Percentiles rank a stretch among this genome's conserved stretches.
These are phyloP conservation scores for Pseudomyrmex concolor DNA, from an alignment of 1,140 invertebrate species.

Conservation along the genomic window DNA sequence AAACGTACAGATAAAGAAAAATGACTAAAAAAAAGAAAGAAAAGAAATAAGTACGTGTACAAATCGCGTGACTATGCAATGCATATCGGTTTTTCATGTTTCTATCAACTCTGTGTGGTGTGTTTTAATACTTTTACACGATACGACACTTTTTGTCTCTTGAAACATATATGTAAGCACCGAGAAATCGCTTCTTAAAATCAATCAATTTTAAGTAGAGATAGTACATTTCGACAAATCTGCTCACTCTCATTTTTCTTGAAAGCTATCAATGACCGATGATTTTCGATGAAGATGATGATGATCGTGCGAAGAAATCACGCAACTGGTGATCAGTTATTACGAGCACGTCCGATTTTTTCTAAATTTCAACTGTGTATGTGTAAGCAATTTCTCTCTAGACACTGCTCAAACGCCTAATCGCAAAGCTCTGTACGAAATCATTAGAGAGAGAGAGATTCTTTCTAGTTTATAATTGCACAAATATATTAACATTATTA, in stretches of 20 bases:
- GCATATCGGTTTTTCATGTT: conserved; percentile 77
- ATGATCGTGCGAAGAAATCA: conserved; percentile 46
- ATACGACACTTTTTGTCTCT: conserved; percentile 33
- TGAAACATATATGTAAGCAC: conserved; percentile 11
- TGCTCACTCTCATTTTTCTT: conserved; percentile 30
- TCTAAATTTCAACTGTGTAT: conserved; percentile 57
- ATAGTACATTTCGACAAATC: conserved; percentile 15
- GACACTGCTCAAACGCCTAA: conserved; percentile 82
- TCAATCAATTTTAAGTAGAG: conserved; percentile 38
- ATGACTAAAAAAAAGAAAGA: conserved; percentile 62
- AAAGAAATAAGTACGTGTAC: conserved; percentile 45
- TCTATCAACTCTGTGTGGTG: conserved; percentile 73
- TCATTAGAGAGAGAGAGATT: conserved; percentile 84
- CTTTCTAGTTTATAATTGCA: conserved; percentile 83
- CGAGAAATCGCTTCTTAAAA: conserved; percentile 22
- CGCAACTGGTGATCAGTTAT: conserved; percentile 29
- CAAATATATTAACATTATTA: conserved; percentile 72
- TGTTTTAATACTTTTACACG: conserved; percentile 81
- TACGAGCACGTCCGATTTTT: conserved; percentile 55
- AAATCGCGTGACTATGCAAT: conserved; percentile 57
- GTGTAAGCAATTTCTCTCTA: conserved; percentile 51
- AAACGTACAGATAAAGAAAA: conserved; percentile 31
- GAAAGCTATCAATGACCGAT: too few species aligned
- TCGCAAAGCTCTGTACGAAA: conserved; percentile 82
- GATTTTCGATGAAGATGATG: conserved; percentile 4